Base-by-base conservation (phyloP, 2,888 invertebrate genomes). In the Eumerus sabulonum region DNA sequence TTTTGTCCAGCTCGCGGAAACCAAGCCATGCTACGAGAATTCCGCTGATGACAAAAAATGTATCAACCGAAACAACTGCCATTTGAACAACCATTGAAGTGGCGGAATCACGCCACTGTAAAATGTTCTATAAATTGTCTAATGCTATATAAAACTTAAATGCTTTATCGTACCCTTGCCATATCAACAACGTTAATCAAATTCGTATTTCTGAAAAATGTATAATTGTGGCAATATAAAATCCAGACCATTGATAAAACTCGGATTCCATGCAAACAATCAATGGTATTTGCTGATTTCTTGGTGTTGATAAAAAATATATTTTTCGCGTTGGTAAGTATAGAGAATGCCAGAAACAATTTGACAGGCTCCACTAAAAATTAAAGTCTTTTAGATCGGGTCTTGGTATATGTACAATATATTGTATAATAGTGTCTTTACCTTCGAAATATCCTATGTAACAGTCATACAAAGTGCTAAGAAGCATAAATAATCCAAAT, bases 31-130 rank as follows among this genome's bases (percentile, higher is more conserved):
- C n/a, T n/a, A n/a, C n/a, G n/a, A n/a, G n/a, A n/a, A n/a, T n/a
- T n/a, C 93, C 93, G 82, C 92, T 92, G 79, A 93, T 85, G 19
- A 91, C 85, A 83, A 93, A 92, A 85, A 93, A 93, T 0, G 92
- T 91, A 76, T 93, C 93, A 0, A 93, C 92, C 0, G 92, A 90
- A 2, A 92, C 87, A 0, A 90, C 82, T 82, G 88, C 91, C 85
- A 90, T 82, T 85, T 88, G 82, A 1, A 87, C 83, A 48, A 87
- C 82, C 86, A 87, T 86, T 2, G 88, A 85, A 66, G 84, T 87
- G 0, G 86, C 86, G 0, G 85, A 85, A 67, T 85, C 68, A 5
- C 85, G 40, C 88, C 88, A 88, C 86, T 86, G 50, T 1, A 48
- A 56, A 27, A 1, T 1, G 2, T 16, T 38, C 4, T 17, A 36